A percentile compares a stretch with the other conserved stretches of the same genome.
Conservation (phyloP, 1,140 invertebrate genomes). For the Gerris buenoi region DNA sequence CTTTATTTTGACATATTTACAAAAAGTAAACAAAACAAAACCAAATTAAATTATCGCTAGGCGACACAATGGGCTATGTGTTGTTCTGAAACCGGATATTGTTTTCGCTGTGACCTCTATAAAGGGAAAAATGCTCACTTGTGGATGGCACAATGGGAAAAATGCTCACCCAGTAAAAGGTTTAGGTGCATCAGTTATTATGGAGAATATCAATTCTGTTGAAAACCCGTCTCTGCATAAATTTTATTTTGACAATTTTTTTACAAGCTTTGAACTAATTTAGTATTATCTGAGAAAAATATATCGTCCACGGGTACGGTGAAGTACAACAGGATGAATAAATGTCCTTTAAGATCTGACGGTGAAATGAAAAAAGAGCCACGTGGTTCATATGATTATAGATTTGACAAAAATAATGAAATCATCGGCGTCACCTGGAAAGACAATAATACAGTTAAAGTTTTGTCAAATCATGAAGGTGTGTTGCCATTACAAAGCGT, state of each 20-base stretch:
- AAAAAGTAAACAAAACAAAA: too few species aligned
- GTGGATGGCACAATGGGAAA: too few species aligned
- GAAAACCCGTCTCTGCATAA: constrained; percentile 18
- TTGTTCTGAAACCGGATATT: constrained; percentile 8
- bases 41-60: too few species aligned
- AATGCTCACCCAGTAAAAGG: constrained; percentile 2
- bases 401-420: constrained; percentile 4
- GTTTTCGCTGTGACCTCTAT: constrained; percentile 12
- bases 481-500: constrained; percentile 13
- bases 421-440: constrained; percentile 14
- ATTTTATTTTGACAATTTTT: constrained; percentile 24
- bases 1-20: too few species aligned
- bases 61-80: constrained; percentile 13
- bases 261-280: constrained; percentile 17
- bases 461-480: constrained; percentile 16
- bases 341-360: constrained; percentile 7
- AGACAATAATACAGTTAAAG: constrained; percentile 18
- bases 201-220: constrained; percentile 6
- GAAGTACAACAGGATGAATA: constrained; percentile 5
- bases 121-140: constrained; percentile 7
- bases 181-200: constrained; percentile 7
- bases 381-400: constrained; percentile 5
- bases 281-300: constrained; percentile 3
- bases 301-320: constrained; percentile 8
- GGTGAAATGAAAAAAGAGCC: constrained; percentile 1